Percentiles rank a stretch among this genome's conserved stretches.
Conservation (phyloP, 2,888 invertebrate genomes). For the Ophion slaviceki region DNA sequence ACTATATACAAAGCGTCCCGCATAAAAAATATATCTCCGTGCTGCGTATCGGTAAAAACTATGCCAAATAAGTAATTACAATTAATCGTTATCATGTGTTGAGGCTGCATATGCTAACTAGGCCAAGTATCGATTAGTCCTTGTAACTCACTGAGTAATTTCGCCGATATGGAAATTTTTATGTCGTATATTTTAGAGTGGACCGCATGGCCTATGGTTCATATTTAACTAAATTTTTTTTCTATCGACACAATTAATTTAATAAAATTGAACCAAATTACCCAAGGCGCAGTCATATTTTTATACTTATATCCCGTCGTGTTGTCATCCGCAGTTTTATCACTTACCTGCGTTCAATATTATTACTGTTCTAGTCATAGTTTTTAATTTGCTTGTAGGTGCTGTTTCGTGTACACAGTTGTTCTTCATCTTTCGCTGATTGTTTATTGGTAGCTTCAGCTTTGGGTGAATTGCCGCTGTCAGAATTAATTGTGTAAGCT, state of each 20-base stretch:
- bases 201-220: no score
- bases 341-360: not conserved
- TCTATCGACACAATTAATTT: no score
- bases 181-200: no score
- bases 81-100: no score
- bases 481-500: conserved; percentile 1
- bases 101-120: no score
- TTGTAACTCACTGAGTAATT: not conserved
- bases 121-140: conserved; percentile 2
- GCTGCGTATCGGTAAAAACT: no score
- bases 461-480: not conserved
- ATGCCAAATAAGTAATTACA: no score
- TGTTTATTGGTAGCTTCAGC: not conserved
- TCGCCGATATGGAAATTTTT: not conserved
- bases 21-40: no score
- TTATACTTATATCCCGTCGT: not conserved
- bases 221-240: no score
- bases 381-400: conserved; percentile 7
- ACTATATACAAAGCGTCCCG: no score
- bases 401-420: not conserved
- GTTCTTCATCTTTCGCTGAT: not conserved
- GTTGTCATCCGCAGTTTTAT: not conserved
- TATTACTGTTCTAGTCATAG: not conserved
- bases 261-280: no score
- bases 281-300: no score